Conservation (phyloP, 2,797 vertebrate genomes). For the Enteromius trimaculatus region DNA sequence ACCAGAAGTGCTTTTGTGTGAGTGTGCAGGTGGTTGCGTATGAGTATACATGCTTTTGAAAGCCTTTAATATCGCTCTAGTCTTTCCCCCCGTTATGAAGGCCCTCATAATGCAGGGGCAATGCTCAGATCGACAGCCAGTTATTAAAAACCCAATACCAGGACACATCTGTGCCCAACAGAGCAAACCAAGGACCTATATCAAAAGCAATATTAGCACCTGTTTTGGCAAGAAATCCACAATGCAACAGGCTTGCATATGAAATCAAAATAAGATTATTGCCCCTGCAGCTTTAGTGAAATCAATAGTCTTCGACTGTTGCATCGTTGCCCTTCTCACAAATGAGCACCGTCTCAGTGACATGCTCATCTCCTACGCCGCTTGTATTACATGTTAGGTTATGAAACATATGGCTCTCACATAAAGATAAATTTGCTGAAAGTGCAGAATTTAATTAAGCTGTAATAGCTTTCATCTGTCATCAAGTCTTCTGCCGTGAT, state of each 20-base stretch:
- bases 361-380: conserved; percentile 60
- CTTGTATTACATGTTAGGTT: conserved; percentile 67
- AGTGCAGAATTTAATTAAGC: conserved; percentile 79
- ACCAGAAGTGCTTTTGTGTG: neutral
- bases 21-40: neutral
- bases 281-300: conserved; percentile 53
- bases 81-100: conserved; percentile 72
- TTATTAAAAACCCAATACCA: conserved; percentile 80
- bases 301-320: conserved; percentile 43
- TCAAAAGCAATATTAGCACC: conserved; percentile 79
- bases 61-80: conserved; percentile 70
- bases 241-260: conserved; percentile 75
- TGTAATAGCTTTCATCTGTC: conserved; percentile 74
- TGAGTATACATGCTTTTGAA: conserved; percentile 35
- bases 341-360: conserved; percentile 56
- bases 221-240: conserved; percentile 74
- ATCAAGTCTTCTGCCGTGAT: conserved; percentile 72
- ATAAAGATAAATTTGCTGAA: conserved; percentile 75
- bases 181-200: conserved; percentile 74
- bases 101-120: conserved; percentile 69
- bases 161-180: conserved; percentile 78
- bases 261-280: conserved; percentile 72
- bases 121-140: conserved; percentile 77
- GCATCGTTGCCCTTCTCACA: conserved; percentile 69
- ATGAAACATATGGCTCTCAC: conserved; percentile 76